Evolutionary conservation across 2,888 invertebrate species (phyloP).

Genomic region (Sericinus montela): DNA sequence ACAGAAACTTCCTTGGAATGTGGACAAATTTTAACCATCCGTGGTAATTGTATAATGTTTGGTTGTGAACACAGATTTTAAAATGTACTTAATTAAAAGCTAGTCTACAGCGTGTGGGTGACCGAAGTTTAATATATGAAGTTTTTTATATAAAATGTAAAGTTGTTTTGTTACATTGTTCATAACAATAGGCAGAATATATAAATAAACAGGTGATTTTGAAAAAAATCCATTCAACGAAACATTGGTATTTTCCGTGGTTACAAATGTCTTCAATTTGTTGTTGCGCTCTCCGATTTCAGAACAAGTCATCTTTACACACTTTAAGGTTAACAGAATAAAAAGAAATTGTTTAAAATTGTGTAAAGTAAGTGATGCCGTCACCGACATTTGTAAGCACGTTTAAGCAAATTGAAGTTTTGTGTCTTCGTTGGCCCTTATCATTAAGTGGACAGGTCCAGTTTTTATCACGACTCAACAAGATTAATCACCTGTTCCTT

Average conservation of each 20-base stretch:
- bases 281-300: background rate
- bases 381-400: slow-evolving; percentile 5
- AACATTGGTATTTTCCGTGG: background rate
- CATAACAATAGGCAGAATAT: background rate
- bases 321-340: slow-evolving; percentile 1
- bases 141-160: background rate
- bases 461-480: slow-evolving; percentile 1
- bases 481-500: slow-evolving; percentile 14
- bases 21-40: background rate
- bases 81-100: slow-evolving; percentile 15
- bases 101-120: slow-evolving; percentile 1
- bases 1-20: slow-evolving; percentile 2
- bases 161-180: background rate
- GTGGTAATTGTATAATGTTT: background rate
- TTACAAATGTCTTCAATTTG: slow-evolving; percentile 12
- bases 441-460: slow-evolving; percentile 4
- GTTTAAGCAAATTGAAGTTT: slow-evolving; percentile 9
- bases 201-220: background rate
- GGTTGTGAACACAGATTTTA: slow-evolving; percentile 5
- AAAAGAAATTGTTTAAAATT: slow-evolving; percentile 5
- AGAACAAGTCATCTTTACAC: slow-evolving; percentile 1
- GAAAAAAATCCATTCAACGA: background rate
- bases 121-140: background rate
- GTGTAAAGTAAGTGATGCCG: background rate
- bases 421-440: slow-evolving; percentile 12